A percentile compares a stretch with the other conserved stretches of the same genome.
Evolutionary conservation across 2,113 vertebrate genomes (phyloP).

Genomic region (Shinisaurus crocodilurus): DNA sequence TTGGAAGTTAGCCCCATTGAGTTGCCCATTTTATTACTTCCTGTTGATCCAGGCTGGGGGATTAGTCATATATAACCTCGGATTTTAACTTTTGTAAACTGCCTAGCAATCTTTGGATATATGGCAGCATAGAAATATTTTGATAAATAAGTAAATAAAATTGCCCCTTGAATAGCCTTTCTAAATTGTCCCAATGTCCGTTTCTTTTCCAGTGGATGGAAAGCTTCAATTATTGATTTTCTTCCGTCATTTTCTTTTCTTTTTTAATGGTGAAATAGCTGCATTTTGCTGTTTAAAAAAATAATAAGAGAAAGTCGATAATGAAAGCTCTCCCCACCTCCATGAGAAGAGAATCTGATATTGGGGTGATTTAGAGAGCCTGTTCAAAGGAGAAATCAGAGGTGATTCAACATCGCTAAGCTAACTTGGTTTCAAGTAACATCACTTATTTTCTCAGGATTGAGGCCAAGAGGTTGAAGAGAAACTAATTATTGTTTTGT

Average conservation of each 20-base stretch:
- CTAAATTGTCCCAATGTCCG: not conserved
- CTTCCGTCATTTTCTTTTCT: not conserved
- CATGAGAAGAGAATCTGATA: not conserved
- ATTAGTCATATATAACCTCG: not conserved
- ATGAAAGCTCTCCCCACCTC: not conserved
- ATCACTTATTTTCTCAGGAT: not conserved
- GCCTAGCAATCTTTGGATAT: not conserved
- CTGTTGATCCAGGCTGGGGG: not conserved
- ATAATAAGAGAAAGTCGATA: not conserved
- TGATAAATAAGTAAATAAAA: not conserved
- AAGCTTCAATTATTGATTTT: not conserved
- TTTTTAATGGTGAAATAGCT: not conserved
- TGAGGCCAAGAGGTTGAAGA: not conserved
- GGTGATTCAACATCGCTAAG: not conserved
- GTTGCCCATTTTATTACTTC: not conserved
- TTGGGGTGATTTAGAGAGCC: not conserved
- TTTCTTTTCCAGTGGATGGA: not conserved
- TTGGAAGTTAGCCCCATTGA: not conserved
- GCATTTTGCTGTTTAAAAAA: not conserved
- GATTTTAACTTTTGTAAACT: not conserved
- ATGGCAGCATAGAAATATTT: too few species aligned
- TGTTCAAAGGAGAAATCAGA: not conserved
- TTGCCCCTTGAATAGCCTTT: not conserved
- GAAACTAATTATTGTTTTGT: not conserved
- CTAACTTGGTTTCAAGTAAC: not conserved